A percentile compares a stretch with the other conserved stretches of the same genome.
phyloP scores from a whole-genome alignment of 2,113 vertebrate genomes.

The Dipodomys stephensi region DNA sequence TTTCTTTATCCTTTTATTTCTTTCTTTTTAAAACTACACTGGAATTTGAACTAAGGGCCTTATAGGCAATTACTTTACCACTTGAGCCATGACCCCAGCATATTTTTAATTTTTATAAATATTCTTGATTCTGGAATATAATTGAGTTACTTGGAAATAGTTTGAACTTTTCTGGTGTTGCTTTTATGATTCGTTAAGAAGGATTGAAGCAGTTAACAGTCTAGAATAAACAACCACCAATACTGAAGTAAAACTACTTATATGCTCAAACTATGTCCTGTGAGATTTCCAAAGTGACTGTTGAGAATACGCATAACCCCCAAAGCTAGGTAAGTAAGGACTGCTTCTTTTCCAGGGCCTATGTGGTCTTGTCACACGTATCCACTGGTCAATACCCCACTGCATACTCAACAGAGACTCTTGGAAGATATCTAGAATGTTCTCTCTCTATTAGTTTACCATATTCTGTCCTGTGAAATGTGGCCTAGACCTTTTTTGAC shows the following conservation, averaged over 20 bases:
- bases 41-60: too few relatives aligned
- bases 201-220: background rate
- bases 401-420: background rate
- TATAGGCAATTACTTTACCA: too few relatives aligned
- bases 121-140: too few relatives aligned
- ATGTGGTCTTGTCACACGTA: background rate
- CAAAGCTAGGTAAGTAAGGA: background rate
- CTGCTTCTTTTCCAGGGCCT: background rate
- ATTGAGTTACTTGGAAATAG: too few relatives aligned
- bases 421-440: background rate
- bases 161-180: background rate
- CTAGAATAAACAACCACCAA: background rate
- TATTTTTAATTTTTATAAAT: background rate
- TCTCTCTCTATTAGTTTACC: background rate
- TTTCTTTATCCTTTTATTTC: too few relatives aligned
- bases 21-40: too few relatives aligned
- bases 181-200: slow-evolving; percentile 10
- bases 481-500: background rate
- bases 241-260: background rate
- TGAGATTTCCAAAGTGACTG: background rate
- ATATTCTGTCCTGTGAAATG: background rate
- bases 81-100: too few relatives aligned
- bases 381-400: background rate
- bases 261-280: background rate
- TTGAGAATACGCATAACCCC: background rate